Base-by-base conservation (phyloP, 53 echinoderm and acorn worm species). In the Zoroaster sp. region DNA sequence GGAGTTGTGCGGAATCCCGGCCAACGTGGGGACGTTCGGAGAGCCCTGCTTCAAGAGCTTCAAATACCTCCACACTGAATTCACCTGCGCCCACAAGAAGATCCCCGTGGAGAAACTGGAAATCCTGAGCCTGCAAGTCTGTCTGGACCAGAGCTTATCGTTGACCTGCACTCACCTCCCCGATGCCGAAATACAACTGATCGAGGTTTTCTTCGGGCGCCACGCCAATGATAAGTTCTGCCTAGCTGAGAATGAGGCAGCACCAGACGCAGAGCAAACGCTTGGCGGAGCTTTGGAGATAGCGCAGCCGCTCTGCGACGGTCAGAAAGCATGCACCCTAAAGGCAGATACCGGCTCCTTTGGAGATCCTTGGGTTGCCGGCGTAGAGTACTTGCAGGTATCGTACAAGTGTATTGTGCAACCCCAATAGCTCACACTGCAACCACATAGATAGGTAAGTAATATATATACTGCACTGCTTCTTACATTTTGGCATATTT, bases 61-160 rank as follows among this genome's bases (percentile, higher is more conserved):
- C 82, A 92, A 92, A 39, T 92, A 92, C 75, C 36, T 92, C 52
- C 80, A 74, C 32, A 67, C 82, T 43, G 37, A 88, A 63, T 92
- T 82, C 78, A 70, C 88, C 66, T 92, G 92, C 35, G 72, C 75
- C 33, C 66, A 73, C 74, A 67, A 81, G 66, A 39, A 39, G 20
- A 17, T 68, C 8, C 0, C 9, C 17, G 59, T 87, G 66, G 66
- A 70, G 7, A 46, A 12, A 38, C 45, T 35, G 21, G 66, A 76
- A 49, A 47, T 80, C 5, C 44, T 41, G 74, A 80, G 39, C 37
- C 49, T 88, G 68, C 39, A 40, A 45, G 75, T 75, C 75, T 92
- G 92, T 28, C 45, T 88, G 88, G 55, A 52, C 42, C 39, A 87
- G 13, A 34, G 42, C 1, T 35, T 87, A 2, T 17, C 2, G 11